Base-by-base conservation (phyloP, 2,797 vertebrate genomes). In the Anniella stebbinsi region DNA sequence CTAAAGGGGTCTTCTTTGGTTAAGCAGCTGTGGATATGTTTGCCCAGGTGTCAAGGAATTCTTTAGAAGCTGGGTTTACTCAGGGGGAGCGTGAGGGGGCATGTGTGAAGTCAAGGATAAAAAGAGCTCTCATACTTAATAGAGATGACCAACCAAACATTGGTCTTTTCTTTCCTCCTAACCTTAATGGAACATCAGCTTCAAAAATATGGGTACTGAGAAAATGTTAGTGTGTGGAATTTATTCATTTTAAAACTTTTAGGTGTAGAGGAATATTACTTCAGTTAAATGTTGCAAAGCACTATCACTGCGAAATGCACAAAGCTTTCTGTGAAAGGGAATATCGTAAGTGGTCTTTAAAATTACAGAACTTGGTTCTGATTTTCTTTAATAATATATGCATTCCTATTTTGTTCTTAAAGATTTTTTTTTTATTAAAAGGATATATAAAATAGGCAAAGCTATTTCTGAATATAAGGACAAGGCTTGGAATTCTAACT, bases 51-150 rank as follows among this genome's bases (percentile, higher is more conserved):
- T 80, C 23, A 84, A 70, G 36, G 81, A 78, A 63, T 72, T 54
- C 73, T 88, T 88, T 84, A 38, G 80, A 60, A 91, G 76, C 28
- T 57, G 30, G 41, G 33, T 72, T 84, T 83, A 36, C 63, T 78
- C 81, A 84, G 25, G 66, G 66, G 73, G 38, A 80, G 66, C 73
- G 4, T 76, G 25, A 60, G 66, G 60, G 23, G 81, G 63, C 41
- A 23, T 41, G 23, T 67, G 77, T 70, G 48, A 84, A n/a, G 70
- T 78, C 69, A 60, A 80, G 86, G 86, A 45, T 87, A 36, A 73
- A 90, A 85, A 78, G 66, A 48, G 10, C 54, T 33, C 81, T 88
- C 60, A 51, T 33, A 30, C 25, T 70, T 73, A 82, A 88, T 25
- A 36, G 77, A 80, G n/a, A 85, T 63, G 36, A 66, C 84, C 36